Percentiles rank a stretch among this genome's conserved stretches.
These are phyloP conservation scores for Cryptus viduatorius DNA, from an alignment of 2,888 invertebrate genomes.

Conservation along the genomic window DNA sequence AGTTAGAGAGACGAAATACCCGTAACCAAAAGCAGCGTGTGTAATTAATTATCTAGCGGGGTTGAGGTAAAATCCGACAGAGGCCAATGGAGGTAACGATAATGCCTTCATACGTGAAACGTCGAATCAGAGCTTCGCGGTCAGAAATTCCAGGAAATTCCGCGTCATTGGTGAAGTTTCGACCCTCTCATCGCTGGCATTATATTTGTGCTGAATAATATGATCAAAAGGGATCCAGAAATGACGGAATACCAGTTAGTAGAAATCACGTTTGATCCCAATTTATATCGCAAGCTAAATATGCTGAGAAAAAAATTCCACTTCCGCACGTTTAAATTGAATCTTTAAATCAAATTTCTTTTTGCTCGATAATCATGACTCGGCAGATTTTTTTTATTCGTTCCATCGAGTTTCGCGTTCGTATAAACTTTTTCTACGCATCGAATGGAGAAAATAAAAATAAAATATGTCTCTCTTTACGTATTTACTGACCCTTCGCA, in stretches of 20 bases:
- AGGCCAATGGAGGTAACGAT: neutral
- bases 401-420: neutral
- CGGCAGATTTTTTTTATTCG: neutral
- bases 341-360: neutral
- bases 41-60: slow-evolving; percentile 55
- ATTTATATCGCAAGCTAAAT: neutral
- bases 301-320: no score
- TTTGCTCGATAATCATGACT: neutral
- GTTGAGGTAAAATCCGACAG: slow-evolving; percentile 11
- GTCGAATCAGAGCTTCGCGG: slow-evolving; percentile 25
- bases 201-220: neutral
- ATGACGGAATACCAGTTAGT: neutral
- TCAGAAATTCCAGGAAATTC: slow-evolving; percentile 12
- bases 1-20: slow-evolving; percentile 36
- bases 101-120: neutral
- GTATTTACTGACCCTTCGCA: slow-evolving; percentile 1
- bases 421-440: neutral
- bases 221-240: neutral
- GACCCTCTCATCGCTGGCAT: neutral
- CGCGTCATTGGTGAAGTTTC: neutral
- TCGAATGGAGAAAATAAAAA: neutral
- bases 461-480: neutral
- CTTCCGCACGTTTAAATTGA: no score
- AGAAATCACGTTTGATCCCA: neutral
- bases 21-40: neutral